Evolutionary conservation across 2,113 vertebrate species (phyloP).

Genomic region (Oryzias curvinotus): DNA sequence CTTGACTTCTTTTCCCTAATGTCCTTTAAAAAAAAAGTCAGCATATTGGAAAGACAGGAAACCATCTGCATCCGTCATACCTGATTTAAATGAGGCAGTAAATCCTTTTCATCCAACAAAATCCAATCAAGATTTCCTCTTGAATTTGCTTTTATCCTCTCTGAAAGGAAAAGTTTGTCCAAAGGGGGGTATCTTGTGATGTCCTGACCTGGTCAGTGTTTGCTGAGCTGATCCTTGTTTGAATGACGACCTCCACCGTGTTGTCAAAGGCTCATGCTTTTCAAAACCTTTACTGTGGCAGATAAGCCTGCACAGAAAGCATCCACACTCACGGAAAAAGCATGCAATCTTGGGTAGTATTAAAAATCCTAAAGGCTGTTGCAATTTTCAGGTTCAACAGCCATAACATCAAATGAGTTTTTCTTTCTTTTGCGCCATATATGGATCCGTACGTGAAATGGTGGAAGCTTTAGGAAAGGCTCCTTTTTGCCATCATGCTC

Average conservation of each 20-base stretch:
- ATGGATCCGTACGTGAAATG: constrained; percentile 75
- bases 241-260: constrained; percentile 80
- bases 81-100: constrained; percentile 85
- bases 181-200: constrained; percentile 71
- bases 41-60: constrained; percentile 71
- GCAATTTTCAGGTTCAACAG: constrained; percentile 77
- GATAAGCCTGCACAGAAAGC: constrained; percentile 81
- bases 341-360: constrained; percentile 69
- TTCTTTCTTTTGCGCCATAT: constrained; percentile 76
- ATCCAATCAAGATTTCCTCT: constrained; percentile 80
- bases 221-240: constrained; percentile 82
- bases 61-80: constrained; percentile 85
- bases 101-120: constrained; percentile 83
- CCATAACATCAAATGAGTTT: constrained; percentile 81
- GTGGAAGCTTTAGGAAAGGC: constrained; percentile 72
- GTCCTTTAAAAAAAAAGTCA: constrained; percentile 61
- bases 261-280: constrained; percentile 86
- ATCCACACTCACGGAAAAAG: constrained; percentile 74
- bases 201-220: constrained; percentile 77
- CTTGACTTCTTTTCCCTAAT: constrained; percentile 74
- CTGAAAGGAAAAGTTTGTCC: constrained; percentile 64
- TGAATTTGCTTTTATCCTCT: constrained; percentile 64
- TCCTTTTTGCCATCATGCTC: constrained; percentile 79
- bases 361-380: constrained; percentile 78
- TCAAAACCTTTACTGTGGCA: constrained; percentile 85